phyloP scores from a whole-genome alignment of 1,140 invertebrate genomes.

The Ceratina australensis region DNA sequence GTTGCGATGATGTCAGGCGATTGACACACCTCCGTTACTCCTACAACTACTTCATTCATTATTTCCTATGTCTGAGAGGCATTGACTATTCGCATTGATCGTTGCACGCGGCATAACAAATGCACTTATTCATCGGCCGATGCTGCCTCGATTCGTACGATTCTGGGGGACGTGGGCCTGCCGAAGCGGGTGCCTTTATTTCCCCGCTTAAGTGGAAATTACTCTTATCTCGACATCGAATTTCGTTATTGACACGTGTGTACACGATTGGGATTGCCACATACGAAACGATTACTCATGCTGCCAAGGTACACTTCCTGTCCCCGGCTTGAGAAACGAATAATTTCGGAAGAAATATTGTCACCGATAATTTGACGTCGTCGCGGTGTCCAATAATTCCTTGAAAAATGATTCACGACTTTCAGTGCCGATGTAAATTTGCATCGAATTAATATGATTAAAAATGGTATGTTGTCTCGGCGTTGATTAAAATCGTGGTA shows the following conservation, averaged over 20 bases:
- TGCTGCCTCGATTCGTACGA: background rate
- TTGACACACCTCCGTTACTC: conserved; percentile 30
- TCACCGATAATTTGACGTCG: too few species aligned
- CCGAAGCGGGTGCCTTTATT: too few species aligned
- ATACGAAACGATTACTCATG: conserved; percentile 35
- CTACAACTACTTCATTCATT: conserved; percentile 19
- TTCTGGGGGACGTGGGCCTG: too few species aligned
- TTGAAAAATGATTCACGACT: too few species aligned
- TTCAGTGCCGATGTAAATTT: too few species aligned
- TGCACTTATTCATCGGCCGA: background rate
- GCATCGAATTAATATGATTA: too few species aligned
- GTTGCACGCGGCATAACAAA: background rate
- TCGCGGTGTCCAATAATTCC: too few species aligned
- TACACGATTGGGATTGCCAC: conserved; percentile 13
- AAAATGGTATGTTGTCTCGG: too few species aligned
- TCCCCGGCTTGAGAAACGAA: background rate
- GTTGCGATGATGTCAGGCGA: background rate
- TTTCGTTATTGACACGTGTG: conserved; percentile 17
- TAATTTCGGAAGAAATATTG: conserved; percentile 3
- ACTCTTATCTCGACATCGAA: background rate
- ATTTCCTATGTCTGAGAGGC: background rate
- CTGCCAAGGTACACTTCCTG: background rate
- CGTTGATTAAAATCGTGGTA: background rate
- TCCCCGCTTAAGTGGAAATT: conserved; percentile 3
- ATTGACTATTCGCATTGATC: conserved; percentile 1